A percentile compares a stretch with the other conserved stretches of the same genome.
These are phyloP conservation scores for Microcebus lehilahytsara DNA, from an alignment of 2,113 vertebrate species.

Conservation along the genomic window DNA sequence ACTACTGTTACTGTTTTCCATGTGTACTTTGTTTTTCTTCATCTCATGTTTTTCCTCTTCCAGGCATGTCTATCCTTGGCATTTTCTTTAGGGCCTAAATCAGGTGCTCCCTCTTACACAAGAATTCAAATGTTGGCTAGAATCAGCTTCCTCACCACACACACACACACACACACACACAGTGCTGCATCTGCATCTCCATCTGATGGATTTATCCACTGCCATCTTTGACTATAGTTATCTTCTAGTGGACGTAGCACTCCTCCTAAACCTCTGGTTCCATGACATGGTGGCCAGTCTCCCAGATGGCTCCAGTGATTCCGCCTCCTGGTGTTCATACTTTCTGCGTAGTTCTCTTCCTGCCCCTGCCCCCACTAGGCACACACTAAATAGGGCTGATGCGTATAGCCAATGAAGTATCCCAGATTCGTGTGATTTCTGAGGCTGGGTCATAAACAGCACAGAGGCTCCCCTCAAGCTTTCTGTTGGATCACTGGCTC, in stretches of 20 bases:
- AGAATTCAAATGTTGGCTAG: not conserved
- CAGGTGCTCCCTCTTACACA: not conserved
- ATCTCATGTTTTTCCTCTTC: not conserved
- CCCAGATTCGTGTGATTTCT: not conserved
- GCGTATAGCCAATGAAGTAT: not conserved
- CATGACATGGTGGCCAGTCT: not conserved
- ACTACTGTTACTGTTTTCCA: not conserved
- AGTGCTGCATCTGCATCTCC: fast-evolving
- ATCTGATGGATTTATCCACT: not conserved
- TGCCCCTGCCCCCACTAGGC: not conserved
- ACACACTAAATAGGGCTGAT: not conserved
- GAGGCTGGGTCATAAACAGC: not conserved
- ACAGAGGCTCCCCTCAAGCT: not conserved
- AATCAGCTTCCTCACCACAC: fast-evolving
- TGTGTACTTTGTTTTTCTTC: not conserved
- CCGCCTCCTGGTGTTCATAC: not conserved
- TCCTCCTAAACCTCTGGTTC: not conserved
- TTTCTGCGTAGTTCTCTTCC: not conserved
- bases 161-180: fast-evolving
- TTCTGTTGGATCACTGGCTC: not conserved
- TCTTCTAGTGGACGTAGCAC: not conserved
- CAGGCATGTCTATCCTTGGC: not conserved
- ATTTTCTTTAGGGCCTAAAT: not conserved
- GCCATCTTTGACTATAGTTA: not conserved
- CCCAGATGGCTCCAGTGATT: not conserved